phyloP scores from a whole-genome alignment of 2,888 invertebrate species.

The Nebria salina region DNA sequence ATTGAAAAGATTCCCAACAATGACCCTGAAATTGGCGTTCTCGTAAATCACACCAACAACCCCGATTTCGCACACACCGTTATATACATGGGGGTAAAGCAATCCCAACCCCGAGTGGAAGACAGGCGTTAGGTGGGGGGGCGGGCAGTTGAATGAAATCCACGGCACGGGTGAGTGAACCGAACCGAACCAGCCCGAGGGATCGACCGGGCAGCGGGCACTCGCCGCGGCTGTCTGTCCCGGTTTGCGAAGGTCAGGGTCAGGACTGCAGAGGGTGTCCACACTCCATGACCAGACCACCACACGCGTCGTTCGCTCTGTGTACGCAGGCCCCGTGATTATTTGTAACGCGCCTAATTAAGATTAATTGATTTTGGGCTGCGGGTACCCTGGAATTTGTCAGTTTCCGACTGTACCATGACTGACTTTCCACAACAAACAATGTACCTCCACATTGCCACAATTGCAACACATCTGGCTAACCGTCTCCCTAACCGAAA shows the following conservation, averaged over 20 bases:
- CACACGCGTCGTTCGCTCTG: constrained; percentile 16
- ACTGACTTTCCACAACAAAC: background rate
- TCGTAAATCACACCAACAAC: constrained; percentile 34
- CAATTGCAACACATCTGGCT: background rate
- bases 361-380: constrained; percentile 19
- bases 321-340: background rate
- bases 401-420: background rate
- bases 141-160: constrained; percentile 10
- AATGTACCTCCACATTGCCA: background rate
- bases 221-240: background rate
- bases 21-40: constrained; percentile 44
- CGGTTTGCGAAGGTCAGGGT: constrained; percentile 37
- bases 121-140: background rate
- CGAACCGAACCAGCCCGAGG: constrained; percentile 17
- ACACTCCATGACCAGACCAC: constrained; percentile 9
- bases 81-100: constrained; percentile 8
- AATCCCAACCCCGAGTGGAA: constrained; percentile 13
- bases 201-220: background rate
- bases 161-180: constrained; percentile 38
- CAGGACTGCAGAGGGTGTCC: constrained; percentile 37
- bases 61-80: background rate
- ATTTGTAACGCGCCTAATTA: constrained; percentile 27
- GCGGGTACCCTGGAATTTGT: constrained; percentile 15
- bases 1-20: constrained; percentile 41
- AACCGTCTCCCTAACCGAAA: background rate